Evolutionary conservation across 2,113 vertebrate species (phyloP), one percentile per base, ranked within the genome.

Genomic region (Anseranas semipalmata): DNA sequence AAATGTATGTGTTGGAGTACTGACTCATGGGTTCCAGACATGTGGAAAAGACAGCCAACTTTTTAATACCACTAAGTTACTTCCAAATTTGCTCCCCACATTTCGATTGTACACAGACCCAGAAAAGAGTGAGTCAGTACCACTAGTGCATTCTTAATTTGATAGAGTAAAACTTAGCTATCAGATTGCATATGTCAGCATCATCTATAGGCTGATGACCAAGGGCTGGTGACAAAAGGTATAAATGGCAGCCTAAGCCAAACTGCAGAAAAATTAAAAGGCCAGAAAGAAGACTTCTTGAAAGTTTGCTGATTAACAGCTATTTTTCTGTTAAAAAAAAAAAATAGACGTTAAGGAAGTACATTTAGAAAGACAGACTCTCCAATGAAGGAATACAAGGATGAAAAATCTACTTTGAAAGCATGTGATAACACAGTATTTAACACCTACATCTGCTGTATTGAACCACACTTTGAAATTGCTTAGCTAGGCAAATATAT

Each of bases 21-120:
- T 95, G 92, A 96, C 89, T 95, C 92, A 95, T 41, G 89, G 74
- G n/a, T 76, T 95, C 81, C 94, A 96, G 92, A 91, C 71, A 73
- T 27, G 33, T 77, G 81, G 74, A 96, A 92, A 94, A 93, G 84
- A 95, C 77, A 90, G 86, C 77, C 86, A 92, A 92, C 22, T 87
- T 92, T 90, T 90, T 79, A 95, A 94, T 91, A 73, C 32, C 87
- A 81, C 50, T 52, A 87, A 83, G 74, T 71, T 87, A 68, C 28
- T 95, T 96, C 41, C 74, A 95, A 83, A 95, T 87, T 96, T 93
- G 50, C 66, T 95, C 94, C 74, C 84, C 71, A 73, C 50, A 92
- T 70, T 87, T 93, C 66, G 74, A 85, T 79, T 85, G 41, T 70
- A 45, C 5, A 28, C 63, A 89, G 78, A 91, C 81, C 62, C 59